Evolutionary conservation across 2,113 vertebrate species (phyloP), one percentile per base, ranked within the genome.

Genomic region (Holacanthus passer): DNA sequence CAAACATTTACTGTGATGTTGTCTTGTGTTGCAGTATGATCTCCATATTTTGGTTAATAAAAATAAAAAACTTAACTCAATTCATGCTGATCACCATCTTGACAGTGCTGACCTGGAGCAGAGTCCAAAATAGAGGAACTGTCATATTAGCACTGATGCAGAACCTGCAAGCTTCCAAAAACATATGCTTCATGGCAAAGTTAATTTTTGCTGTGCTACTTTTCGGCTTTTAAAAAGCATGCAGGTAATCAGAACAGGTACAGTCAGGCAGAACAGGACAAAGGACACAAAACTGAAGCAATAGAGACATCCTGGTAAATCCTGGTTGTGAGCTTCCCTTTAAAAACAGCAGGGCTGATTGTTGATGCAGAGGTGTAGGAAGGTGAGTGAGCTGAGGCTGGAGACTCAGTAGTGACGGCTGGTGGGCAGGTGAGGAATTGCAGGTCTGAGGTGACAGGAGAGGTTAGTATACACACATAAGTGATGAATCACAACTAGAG

Each of bases 401-500:
- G 39, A 77, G 41, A 69, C n/a, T 12, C 20, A 45, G 4, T 24
- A 56, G 58, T 59, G 37, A 47, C 3, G 7, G 20, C 65, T 47
- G 27, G 29, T 58, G 47, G 32, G 39, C 63, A 66, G 79, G 47
- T 74, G 24, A 77, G 45, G 8, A 55, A 31, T 7, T 1, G 14
- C 68, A 17, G 47, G 53, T n/a, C 43, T 58, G 63, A 62, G 45
- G 47, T 5, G 7, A 69, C 32, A 7, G 12, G 22, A 45, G 55
- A 66, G 47, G 27, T 19, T 37, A 52, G 35, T 13, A 11, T 20
- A 16, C 45, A 50, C n/a, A 60, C 29, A 10, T 20, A 83, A 62
- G 47, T 12, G 45, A 82, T 66, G 43, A 82, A 69, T 72, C 35
- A 65, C 17, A 74, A 24, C 14, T 27, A 12, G 10, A 69, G 16